Percentiles rank a stretch among this genome's conserved stretches.
These are phyloP conservation scores for Heterodera carotae DNA, from an alignment of 1,140 invertebrate genomes.

Conservation along the genomic window DNA sequence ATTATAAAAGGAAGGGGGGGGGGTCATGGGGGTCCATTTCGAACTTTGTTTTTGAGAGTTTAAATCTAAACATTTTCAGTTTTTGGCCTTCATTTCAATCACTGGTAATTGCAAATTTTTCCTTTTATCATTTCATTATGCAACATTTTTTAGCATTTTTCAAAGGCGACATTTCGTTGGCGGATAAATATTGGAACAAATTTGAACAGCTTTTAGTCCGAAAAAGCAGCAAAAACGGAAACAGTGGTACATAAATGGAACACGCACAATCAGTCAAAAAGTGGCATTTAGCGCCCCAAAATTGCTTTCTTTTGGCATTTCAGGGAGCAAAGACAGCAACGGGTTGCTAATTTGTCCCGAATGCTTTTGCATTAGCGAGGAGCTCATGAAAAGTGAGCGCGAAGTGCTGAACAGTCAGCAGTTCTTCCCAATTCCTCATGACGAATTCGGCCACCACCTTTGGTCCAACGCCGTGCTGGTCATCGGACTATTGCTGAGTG, in stretches of 20 bases:
- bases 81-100: constrained; percentile 54
- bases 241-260: too few relatives aligned
- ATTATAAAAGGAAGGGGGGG: too few relatives aligned
- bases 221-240: constrained; percentile 36
- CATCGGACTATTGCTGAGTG: constrained; percentile 82
- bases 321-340: constrained; percentile 10
- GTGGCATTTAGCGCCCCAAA: not conserved
- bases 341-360: constrained; percentile 72
- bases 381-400: constrained; percentile 77
- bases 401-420: constrained; percentile 75
- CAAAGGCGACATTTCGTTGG: constrained; percentile 79
- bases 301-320: not conserved
- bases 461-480: constrained; percentile 95
- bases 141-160: constrained; percentile 69
- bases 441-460: constrained; percentile 70
- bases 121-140: constrained; percentile 28
- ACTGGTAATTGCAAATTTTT: constrained; percentile 42
- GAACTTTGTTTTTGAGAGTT: constrained; percentile 77
- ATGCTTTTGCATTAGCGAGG: constrained; percentile 87
- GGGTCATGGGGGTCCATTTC: too few relatives aligned
- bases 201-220: constrained; percentile 68
- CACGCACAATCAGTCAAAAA: constrained; percentile 18
- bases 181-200: constrained; percentile 84
- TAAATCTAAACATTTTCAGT: not conserved
- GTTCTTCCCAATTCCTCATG: constrained; percentile 64